A percentile compares a stretch with the other conserved stretches of the same genome.
Conservation (phyloP, 2,113 vertebrate species). For the Chrysochloris asiatica region DNA sequence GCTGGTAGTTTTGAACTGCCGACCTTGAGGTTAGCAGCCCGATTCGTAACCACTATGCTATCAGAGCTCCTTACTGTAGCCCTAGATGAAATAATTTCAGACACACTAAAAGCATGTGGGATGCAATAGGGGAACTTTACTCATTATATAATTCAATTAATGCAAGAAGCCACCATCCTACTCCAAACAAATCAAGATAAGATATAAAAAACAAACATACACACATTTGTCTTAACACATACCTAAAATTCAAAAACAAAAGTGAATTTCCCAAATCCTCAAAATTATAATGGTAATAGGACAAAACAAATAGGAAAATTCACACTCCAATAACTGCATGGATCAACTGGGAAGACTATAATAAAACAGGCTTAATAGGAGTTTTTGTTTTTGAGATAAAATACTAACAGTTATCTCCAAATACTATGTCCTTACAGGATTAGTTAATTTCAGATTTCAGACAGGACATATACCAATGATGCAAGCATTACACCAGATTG, state of each 20-base stretch:
- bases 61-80: no score
- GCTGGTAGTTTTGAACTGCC: no score
- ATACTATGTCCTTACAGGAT: constrained; percentile 18
- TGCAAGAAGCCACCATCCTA: neutral
- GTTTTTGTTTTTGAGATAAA: constrained; percentile 20
- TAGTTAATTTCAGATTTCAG: constrained; percentile 22
- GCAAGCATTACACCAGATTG: neutral
- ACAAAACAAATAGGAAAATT: constrained; percentile 13
- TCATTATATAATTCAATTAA: constrained; percentile 1
- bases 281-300: neutral
- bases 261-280: constrained; percentile 29
- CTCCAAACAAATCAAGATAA: constrained; percentile 47
- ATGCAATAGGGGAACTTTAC: neutral
- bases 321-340: neutral
- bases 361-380: neutral
- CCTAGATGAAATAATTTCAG: constrained; percentile 37
- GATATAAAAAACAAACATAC: neutral
- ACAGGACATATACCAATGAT: neutral
- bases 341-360: constrained; percentile 23
- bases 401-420: constrained; percentile 30
- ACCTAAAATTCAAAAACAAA: constrained; percentile 52
- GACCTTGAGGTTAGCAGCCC: no score
- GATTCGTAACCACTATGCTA: no score
- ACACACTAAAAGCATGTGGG: constrained; percentile 27
- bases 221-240: constrained; percentile 18